phyloP scores from a whole-genome alignment of 2,797 vertebrate genomes.

The Cygnus olor region DNA sequence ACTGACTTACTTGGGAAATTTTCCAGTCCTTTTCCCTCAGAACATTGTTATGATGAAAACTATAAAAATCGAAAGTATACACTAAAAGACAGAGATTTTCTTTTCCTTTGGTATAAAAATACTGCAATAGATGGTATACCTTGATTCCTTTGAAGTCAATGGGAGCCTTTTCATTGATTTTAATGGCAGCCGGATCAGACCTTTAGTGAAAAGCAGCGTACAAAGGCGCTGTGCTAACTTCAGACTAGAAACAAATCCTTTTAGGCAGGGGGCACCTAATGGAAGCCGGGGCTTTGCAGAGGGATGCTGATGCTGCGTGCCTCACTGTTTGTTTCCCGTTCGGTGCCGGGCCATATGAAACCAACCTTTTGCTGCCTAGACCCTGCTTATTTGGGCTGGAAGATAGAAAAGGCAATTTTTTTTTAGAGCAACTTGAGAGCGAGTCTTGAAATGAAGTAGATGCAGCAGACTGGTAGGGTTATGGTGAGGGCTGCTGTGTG shows the following conservation, averaged over 20 bases:
- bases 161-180: slow-evolving; percentile 64
- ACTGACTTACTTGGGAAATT: background rate
- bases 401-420: slow-evolving; percentile 11
- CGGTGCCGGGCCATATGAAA: background rate
- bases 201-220: slow-evolving; percentile 50
- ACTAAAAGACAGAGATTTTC: slow-evolving; percentile 35
- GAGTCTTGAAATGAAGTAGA: slow-evolving; percentile 64
- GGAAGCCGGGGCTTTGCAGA: background rate
- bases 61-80: slow-evolving; percentile 17
- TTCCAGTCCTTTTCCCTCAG: background rate
- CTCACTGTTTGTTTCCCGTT: background rate
- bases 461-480: slow-evolving; percentile 32
- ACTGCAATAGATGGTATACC: slow-evolving; percentile 6
- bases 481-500: background rate
- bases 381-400: slow-evolving; percentile 32
- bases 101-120: slow-evolving; percentile 21
- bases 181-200: slow-evolving; percentile 64
- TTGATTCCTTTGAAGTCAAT: slow-evolving; percentile 58
- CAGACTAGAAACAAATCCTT: slow-evolving; percentile 56
- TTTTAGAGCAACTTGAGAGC: slow-evolving; percentile 41
- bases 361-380: background rate
- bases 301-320: background rate
- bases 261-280: slow-evolving; percentile 34
- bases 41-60: background rate
- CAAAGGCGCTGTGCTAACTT: slow-evolving; percentile 37